Evolutionary conservation across 1,140 invertebrate genomes (phyloP), one percentile per base, ranked within the genome.

Genomic region (Ceratosolen fusciceps): DNA sequence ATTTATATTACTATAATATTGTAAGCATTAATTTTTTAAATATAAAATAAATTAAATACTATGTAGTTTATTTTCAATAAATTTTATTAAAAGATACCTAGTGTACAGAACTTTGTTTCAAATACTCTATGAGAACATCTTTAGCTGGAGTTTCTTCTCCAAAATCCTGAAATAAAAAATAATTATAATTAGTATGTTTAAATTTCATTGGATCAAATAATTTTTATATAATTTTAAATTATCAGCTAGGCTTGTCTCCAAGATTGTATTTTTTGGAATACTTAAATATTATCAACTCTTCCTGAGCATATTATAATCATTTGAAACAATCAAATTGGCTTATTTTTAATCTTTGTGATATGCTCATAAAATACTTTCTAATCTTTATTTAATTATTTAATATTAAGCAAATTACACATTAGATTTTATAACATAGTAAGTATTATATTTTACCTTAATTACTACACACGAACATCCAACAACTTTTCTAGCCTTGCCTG

Each of bases 381-480:
- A n/a, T n/a, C n/a, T n/a, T n/a, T n/a, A n/a, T n/a, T n/a, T n/a
- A n/a, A n/a, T n/a, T n/a, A n/a, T n/a, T n/a, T n/a, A n/a, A n/a
- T n/a, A n/a, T n/a, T n/a, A n/a, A n/a, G n/a, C 39, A 43, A 43
- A 43, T 43, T 7, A 43, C 12, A 43, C 5, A 43, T 43, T 43
- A 7, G 5, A 43, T 43, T 43, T 43, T 5, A 34, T 34, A 31
- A 4, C 10, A 65, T 19, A 72, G 26, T 34, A 80, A 80, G 62
- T 43, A 72, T n/a, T n/a, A 83, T 70, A 67, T 77, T 77, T 80
- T 88, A 96, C 95, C 93, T 95, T 98, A 88, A 99, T 96, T 60
- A 99, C 98, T 75, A 99, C 98, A 90, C 98, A 99, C 1, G 97
- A 98, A 91, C 98, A 99, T 56, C 98, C 97, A 85, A 99, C 98